Evolutionary conservation across 2,797 vertebrate genomes (phyloP).

Genomic region (Euthynnus affinis): DNA sequence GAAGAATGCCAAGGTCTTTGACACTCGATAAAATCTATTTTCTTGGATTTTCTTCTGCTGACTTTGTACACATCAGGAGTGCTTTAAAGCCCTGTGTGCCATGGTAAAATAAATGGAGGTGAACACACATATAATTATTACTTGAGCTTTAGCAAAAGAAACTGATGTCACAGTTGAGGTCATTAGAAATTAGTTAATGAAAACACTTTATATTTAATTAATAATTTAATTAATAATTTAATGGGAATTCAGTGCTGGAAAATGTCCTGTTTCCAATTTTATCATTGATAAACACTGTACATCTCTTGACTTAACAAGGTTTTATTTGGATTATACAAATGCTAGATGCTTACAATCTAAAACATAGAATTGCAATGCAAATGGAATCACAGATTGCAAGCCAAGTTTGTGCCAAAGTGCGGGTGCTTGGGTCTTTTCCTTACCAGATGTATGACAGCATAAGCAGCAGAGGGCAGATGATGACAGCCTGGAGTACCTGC

Average conservation of each 20-base stretch:
- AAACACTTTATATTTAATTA: conserved; percentile 42
- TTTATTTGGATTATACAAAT: conserved; percentile 21
- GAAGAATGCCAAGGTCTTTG: conserved; percentile 23
- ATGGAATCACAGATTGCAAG: not conserved
- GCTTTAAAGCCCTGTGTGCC: conserved; percentile 1
- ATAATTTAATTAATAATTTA: too few species aligned
- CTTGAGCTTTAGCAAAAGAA: conserved; percentile 19
- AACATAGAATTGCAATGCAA: not conserved
- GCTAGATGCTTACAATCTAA: not conserved
- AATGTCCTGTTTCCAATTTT: conserved; percentile 13
- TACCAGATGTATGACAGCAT: conserved; percentile 97
- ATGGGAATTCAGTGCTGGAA: conserved; percentile 17
- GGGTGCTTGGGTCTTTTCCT: conserved; percentile 69
- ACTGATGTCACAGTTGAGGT: conserved; percentile 35
- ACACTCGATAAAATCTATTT: conserved; percentile 35
- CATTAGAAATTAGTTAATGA: conserved; percentile 29
- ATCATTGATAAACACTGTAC: not conserved
- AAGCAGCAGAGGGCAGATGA: conserved; percentile 95
- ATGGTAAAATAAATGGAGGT: conserved; percentile 29
- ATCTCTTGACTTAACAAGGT: not conserved
- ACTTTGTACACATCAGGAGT: conserved; percentile 21
- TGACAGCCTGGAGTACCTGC: conserved; percentile 95
- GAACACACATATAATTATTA: conserved; percentile 34
- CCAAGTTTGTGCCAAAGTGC: conserved; percentile 7
- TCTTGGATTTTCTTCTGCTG: conserved; percentile 15